A percentile compares a stretch with the other conserved stretches of the same genome.
Evolutionary conservation across 2,113 vertebrate genomes (phyloP).

Genomic region (Parus major): DNA sequence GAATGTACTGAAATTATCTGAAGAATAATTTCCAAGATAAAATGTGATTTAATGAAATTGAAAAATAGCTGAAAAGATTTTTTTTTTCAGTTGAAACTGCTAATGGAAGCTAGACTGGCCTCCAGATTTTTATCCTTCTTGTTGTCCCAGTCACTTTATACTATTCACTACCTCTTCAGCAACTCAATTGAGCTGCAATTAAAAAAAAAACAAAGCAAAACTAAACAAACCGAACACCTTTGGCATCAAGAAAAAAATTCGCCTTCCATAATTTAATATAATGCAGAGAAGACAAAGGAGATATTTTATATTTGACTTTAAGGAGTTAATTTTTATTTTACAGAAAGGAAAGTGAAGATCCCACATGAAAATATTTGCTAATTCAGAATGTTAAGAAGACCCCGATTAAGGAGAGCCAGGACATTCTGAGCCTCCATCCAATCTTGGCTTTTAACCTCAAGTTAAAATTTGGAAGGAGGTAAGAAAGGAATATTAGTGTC

Average conservation of each 20-base stretch:
- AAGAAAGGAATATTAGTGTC: background rate
- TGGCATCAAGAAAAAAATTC: background rate
- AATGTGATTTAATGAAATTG: background rate
- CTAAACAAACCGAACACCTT: background rate
- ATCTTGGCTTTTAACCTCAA: background rate
- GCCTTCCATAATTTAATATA: background rate
- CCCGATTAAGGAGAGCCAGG: background rate
- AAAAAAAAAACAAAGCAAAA: background rate
- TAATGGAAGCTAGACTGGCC: background rate
- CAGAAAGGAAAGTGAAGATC: background rate
- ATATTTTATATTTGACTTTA: background rate
- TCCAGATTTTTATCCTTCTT: background rate
- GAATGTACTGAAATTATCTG: background rate
- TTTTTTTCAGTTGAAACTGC: background rate
- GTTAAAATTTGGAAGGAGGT: background rate
- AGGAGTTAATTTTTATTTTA: background rate
- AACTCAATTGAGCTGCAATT: background rate
- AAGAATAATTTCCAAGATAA: background rate
- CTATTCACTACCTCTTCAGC: background rate
- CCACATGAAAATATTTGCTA: background rate
- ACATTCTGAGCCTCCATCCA: background rate
- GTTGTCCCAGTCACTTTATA: background rate
- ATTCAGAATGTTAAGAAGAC: background rate
- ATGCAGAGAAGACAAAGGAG: background rate
- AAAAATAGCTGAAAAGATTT: background rate